Base-by-base conservation (phyloP, 2,797 vertebrate genomes). In the Merluccius polli region DNA sequence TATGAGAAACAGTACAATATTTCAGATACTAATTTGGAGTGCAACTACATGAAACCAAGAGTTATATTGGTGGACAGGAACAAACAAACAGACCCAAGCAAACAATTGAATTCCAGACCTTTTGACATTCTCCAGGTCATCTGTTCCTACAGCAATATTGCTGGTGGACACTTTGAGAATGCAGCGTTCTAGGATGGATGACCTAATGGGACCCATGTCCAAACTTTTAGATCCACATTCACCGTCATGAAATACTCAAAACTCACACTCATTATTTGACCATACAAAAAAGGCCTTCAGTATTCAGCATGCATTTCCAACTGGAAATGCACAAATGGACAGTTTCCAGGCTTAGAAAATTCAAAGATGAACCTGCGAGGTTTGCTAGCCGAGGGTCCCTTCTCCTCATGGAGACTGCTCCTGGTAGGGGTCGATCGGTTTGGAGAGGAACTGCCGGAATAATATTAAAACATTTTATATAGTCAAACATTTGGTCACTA, bases 121-220 rank as follows among this genome's bases (percentile, higher is more conserved):
- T 79, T 86, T 91, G n/a, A 82, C 5, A 0, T 75, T 77, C 79
- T 94, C 93, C 68, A 93, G 13, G 6, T 94, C 93, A 8, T 95
- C 94, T 0, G 94, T 95, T 76, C 93, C 94, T 79, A 95, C 94
- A 0, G 91, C 93, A 30, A 94, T 90, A 0, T 88, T 94, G 81
- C 91, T 91, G 74, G 92, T 93, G 44, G 93, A 92, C 80, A 92
- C 93, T 75, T 92, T 94, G 15, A 95, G 92, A 79, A 95, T 95
- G 18, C 93, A 94, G 0, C 93, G 88, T 85, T 95, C 93, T 78
- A 95, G 84, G 85, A 95, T 94, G 73, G 94, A 95, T 2, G 92
- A 87, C 82, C 94, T 95, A 81, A 48, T 32, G 30, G 67, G 29
- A 32, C 31, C 31, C 67, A 18, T 7, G 67, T 15, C 13, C 67